Base-by-base conservation (phyloP, 2,113 vertebrate genomes). In the Megaleporinus macrocephalus region DNA sequence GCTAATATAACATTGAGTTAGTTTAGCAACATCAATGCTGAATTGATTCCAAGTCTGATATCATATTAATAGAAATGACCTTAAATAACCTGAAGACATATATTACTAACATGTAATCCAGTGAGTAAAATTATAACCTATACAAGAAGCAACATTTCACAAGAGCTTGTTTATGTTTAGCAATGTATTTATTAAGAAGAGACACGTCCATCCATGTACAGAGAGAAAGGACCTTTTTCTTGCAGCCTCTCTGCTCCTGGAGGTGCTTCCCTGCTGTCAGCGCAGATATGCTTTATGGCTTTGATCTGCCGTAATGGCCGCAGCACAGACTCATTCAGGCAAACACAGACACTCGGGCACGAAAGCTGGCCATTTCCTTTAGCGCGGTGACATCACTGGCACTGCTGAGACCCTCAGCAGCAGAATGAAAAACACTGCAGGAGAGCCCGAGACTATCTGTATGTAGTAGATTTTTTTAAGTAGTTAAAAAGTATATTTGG, bases 251-350 rank as follows among this genome's bases (percentile, higher is more conserved):
- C 49, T 22, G n/a, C 24, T 33, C 33, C 26, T 77, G 1, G 61
- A 59, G 72, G 78, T 65, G 63, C 78, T 87, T 83, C 69, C 75
- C 57, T 75, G 27, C 47, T 61, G 74, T 83, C 63, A 36, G 26
- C 30, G 55, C 29, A 49, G 57, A 87, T 84, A 66, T 71, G 63
- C 41, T 55, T 59, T 30, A 72, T 69, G n/a, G 47, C 55, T 16
- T 61, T 61, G 57, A 61, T 61, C 24, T 26, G 24, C 24, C 57
- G 13, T 61, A 61, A 61, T 61, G 22, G 15, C 78, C 55, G 49
- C 20, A 73, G 20, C 55, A 57, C 53, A 71, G 41, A 44, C n/a
- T 65, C 29, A 62, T 51, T 66, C 61, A 55, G 10, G 72, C 81
- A 72, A 41, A 79, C 51, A 27, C 11, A 24, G 22, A 59, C 26